phyloP scores from a whole-genome alignment of 2,113 vertebrate species.

The Oceanodroma tethys region DNA sequence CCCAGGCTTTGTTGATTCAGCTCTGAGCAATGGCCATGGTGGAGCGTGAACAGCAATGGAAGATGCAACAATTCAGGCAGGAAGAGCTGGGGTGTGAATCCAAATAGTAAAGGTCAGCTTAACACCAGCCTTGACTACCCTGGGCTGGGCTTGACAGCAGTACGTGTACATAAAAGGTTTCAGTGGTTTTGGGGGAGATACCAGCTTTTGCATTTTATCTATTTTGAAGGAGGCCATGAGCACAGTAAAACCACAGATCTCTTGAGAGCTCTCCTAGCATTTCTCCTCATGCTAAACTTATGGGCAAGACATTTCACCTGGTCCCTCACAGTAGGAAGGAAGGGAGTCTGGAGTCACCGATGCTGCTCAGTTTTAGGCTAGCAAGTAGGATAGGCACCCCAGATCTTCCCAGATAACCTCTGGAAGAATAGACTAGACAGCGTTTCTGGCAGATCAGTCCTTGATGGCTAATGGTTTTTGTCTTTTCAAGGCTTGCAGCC shows the following conservation, averaged over 20 bases:
- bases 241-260: background rate
- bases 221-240: background rate
- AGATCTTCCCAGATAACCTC: background rate
- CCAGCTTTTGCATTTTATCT: background rate
- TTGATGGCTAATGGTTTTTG: background rate
- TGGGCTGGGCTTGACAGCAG: background rate
- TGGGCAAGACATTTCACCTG: background rate
- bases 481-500: background rate
- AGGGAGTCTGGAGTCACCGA: background rate
- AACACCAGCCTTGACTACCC: background rate
- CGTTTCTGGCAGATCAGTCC: background rate
- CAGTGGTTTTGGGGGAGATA: background rate
- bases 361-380: background rate
- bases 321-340: background rate
- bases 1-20: background rate
- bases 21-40: background rate
- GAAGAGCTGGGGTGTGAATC: background rate
- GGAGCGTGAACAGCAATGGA: background rate
- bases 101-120: background rate
- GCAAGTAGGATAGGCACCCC: background rate
- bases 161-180: accelerated
- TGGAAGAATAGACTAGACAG: background rate
- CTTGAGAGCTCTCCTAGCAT: background rate
- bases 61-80: background rate
- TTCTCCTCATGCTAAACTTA: background rate